A percentile compares a stretch with the other conserved stretches of the same genome.
Evolutionary conservation across 2,113 vertebrate species (phyloP).

Genomic region (Perccottus glenii): DNA sequence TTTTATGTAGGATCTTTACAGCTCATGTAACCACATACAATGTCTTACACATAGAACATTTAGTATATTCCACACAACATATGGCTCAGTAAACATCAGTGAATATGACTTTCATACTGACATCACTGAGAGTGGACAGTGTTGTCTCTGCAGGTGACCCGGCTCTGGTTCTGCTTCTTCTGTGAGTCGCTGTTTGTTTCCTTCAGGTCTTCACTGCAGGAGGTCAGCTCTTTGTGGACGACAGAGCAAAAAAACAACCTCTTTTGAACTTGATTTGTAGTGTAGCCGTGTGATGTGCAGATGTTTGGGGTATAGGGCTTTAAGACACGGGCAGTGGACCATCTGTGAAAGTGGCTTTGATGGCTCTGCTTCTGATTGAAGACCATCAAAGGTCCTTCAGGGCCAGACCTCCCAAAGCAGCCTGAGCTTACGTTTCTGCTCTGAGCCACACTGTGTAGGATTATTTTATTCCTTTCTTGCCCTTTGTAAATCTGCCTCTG

Average conservation of each 20-base stretch:
- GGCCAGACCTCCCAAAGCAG: neutral
- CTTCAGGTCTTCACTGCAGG: neutral
- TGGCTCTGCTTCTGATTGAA: neutral
- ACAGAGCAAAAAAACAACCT: neutral
- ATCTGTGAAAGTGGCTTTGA: neutral
- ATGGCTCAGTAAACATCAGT: neutral
- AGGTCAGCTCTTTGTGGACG: neutral
- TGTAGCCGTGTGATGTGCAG: neutral
- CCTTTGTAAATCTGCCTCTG: no score
- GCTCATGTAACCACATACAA: no score
- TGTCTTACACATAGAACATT: no score
- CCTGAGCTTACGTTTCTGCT: neutral
- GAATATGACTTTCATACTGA: no score
- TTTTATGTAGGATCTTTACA: no score
- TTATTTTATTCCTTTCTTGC: neutral
- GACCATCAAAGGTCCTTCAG: neutral
- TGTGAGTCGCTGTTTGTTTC: neutral
- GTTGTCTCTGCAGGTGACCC: neutral
- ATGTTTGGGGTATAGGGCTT: neutral
- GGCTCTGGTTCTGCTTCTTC: neutral
- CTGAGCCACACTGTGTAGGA: neutral
- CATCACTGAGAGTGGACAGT: neutral
- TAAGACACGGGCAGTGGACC: neutral
- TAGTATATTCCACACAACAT: no score
- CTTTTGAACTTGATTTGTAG: neutral